Evolutionary conservation across 2,113 vertebrate genomes (phyloP).

Genomic region (Cheirogaleus medius): DNA sequence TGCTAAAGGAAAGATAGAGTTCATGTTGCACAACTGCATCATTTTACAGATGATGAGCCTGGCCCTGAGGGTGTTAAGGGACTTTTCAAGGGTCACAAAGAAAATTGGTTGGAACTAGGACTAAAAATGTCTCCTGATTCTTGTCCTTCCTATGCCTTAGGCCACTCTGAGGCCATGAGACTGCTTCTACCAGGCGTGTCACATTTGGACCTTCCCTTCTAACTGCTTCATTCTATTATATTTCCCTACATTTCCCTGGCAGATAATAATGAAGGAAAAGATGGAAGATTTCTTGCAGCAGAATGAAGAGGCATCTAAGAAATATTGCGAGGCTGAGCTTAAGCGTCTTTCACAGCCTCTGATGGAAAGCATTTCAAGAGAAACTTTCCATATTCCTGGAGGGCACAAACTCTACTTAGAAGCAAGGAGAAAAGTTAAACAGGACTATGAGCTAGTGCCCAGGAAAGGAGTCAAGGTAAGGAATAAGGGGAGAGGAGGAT

Average conservation of each 20-base stretch:
- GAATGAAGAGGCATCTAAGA: neutral
- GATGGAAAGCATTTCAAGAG: neutral
- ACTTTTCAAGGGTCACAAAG: neutral
- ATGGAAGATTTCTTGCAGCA: neutral
- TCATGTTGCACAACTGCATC: neutral
- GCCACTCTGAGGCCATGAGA: neutral
- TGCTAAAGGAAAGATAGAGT: neutral
- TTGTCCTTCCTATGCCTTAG: neutral
- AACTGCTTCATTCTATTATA: neutral
- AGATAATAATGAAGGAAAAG: neutral
- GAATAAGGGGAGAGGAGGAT: neutral
- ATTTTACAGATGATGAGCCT: neutral
- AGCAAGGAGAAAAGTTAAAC: neutral
- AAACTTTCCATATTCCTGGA: neutral
- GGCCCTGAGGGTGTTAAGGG: neutral
- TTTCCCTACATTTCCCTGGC: neutral
- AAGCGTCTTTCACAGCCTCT: neutral
- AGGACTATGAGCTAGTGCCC: neutral
- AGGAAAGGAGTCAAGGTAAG: constrained; percentile 58
- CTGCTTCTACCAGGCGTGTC: neutral
- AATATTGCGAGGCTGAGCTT: neutral
- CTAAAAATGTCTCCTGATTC: neutral
- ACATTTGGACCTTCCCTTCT: neutral
- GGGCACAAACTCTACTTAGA: neutral
- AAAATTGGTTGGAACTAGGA: neutral